These are phyloP conservation scores for Morone chrysops DNA, from an alignment of 2,113 vertebrate genomes.

Conservation along the genomic window DNA sequence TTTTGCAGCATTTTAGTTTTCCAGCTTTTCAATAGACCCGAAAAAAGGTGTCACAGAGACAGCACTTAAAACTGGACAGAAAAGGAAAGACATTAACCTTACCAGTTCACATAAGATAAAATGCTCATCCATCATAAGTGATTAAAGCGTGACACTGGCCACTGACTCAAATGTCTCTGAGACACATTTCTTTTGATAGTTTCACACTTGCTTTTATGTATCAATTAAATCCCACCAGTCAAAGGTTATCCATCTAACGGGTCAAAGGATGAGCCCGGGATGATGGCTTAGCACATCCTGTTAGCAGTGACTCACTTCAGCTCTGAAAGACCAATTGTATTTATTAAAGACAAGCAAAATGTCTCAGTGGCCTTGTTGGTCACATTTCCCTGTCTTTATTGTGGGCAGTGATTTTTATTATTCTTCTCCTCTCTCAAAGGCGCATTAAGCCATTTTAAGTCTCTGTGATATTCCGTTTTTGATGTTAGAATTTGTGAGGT, in stretches of 20 bases:
- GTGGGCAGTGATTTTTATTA: conserved; percentile 32
- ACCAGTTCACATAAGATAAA: conserved; percentile 31
- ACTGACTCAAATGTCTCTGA: conserved; percentile 49
- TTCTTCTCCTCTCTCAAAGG: conserved; percentile 45
- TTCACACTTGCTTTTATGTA: conserved; percentile 53
- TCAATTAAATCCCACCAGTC: conserved; percentile 58
- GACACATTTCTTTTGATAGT: conserved; percentile 33
- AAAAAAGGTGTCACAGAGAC: not conserved
- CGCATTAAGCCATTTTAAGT: conserved; percentile 25
- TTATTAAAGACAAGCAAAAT: conserved; percentile 51
- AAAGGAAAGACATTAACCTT: not conserved
- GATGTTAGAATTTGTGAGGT: conserved; percentile 26
- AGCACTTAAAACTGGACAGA: conserved; percentile 2
- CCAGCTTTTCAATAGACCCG: not conserved
- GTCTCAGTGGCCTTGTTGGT: conserved; percentile 45
- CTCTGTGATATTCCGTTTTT: conserved; percentile 18
- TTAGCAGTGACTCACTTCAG: conserved; percentile 57
- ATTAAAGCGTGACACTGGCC: conserved; percentile 34
- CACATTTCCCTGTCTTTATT: conserved; percentile 44
- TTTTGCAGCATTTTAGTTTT: not conserved
- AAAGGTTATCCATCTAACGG: conserved; percentile 56
- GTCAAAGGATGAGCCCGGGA: conserved; percentile 56
- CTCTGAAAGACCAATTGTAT: conserved; percentile 59
- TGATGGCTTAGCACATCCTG: conserved; percentile 60
- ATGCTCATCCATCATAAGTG: conserved; percentile 44